These are phyloP conservation scores for Mantis religiosa DNA, from an alignment of 2,888 invertebrate genomes.

Conservation along the genomic window DNA sequence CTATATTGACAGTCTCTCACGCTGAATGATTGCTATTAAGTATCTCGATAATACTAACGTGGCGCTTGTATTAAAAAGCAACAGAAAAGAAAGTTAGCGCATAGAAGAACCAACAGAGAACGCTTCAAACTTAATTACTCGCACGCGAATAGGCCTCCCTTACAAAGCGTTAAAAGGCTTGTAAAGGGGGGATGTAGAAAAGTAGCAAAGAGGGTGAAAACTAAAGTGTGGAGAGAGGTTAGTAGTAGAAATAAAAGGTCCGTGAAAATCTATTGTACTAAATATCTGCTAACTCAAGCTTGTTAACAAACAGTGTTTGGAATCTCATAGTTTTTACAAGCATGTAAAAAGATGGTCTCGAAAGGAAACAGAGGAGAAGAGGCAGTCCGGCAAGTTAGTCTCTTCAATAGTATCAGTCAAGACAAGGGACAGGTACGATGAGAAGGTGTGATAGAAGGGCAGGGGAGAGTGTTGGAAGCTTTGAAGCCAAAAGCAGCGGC, in stretches of 20 bases:
- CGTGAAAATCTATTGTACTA: background rate
- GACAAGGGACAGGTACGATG: background rate
- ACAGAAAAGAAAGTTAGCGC: background rate
- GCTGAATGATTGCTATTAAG: background rate
- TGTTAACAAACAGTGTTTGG: background rate
- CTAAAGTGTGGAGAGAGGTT: background rate
- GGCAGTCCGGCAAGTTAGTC: background rate
- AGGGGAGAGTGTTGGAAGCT: slow-evolving; percentile 1
- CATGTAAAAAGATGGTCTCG: background rate
- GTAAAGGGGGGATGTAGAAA: background rate
- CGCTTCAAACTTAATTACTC: slow-evolving; percentile 3
- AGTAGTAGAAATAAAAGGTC: background rate
- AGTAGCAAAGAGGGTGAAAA: background rate
- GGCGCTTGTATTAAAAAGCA: background rate
- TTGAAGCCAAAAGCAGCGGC: slow-evolving; percentile 2
- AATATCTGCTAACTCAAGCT: background rate
- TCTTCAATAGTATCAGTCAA: background rate
- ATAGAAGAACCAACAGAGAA: background rate
- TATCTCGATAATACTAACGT: background rate
- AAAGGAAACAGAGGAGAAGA: background rate
- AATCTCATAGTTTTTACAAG: background rate
- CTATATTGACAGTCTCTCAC: too few species aligned
- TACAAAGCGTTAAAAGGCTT: background rate
- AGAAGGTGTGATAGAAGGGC: background rate
- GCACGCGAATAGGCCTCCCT: background rate